phyloP scores from a whole-genome alignment of 2,888 invertebrate genomes.

The Cephonodes hylas region DNA sequence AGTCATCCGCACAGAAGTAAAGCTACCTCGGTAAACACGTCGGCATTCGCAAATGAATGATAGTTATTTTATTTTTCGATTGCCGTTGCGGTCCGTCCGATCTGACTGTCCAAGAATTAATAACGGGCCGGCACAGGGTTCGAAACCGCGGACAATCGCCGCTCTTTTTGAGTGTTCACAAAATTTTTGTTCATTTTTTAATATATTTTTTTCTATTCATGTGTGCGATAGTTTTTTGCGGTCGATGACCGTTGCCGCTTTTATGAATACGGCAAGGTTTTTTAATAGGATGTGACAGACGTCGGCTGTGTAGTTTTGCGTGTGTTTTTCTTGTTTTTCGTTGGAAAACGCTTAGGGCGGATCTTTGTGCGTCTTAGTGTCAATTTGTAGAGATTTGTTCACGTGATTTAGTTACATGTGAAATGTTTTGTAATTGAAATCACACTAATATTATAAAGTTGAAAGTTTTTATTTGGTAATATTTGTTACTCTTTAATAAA shows the following conservation, averaged over 20 bases:
- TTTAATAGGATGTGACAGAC: constrained; percentile 43
- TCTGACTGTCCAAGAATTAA: constrained; percentile 74
- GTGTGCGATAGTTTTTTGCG: constrained; percentile 75
- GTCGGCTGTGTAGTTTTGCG: neutral
- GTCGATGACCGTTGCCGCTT: constrained; percentile 62
- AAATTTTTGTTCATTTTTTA: constrained; percentile 54
- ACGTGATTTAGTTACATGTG: no score
- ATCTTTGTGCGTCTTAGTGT: neutral
- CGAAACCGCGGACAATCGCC: constrained; percentile 73
- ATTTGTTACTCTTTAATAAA: no score
- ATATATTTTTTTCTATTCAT: constrained; percentile 63
- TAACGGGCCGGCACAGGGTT: constrained; percentile 55
- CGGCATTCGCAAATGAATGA: constrained; percentile 67
- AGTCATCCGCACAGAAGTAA: constrained; percentile 17
- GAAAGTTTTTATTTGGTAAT: no score
- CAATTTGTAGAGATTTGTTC: neutral
- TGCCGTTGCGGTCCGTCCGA: constrained; percentile 63
- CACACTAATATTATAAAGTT: no score
- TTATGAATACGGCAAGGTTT: constrained; percentile 47
- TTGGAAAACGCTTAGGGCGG: neutral
- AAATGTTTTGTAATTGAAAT: no score
- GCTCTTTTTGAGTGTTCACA: constrained; percentile 65
- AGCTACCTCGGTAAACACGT: constrained; percentile 62
- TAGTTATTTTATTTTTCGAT: constrained; percentile 79
- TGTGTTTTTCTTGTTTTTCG: neutral